A percentile compares a stretch with the other conserved stretches of the same genome.
Conservation (phyloP, 2,113 vertebrate species). For the Helogale parvula region DNA sequence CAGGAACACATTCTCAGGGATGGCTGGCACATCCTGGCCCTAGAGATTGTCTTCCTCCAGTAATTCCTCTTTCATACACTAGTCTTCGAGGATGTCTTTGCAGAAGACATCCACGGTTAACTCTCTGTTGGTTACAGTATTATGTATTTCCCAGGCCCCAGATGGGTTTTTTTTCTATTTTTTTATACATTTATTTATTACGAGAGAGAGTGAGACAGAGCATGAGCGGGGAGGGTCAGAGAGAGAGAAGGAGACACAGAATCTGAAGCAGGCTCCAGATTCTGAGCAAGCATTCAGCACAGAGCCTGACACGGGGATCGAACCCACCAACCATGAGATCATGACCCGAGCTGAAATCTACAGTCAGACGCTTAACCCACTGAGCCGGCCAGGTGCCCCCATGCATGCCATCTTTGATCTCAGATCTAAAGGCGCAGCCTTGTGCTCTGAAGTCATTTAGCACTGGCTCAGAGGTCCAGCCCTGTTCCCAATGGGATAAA, state of each 20-base stretch:
- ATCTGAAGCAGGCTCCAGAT: too few species aligned
- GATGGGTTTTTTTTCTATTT: background rate
- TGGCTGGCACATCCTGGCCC: background rate
- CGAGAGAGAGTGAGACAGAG: too few species aligned
- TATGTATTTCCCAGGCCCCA: background rate
- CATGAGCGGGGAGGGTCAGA: too few species aligned
- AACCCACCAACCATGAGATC: too few species aligned
- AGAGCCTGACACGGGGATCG: too few species aligned
- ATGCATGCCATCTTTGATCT: background rate
- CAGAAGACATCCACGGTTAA: rapidly evolving
- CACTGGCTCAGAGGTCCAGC: background rate
- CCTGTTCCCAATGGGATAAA: background rate
- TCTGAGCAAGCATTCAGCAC: too few species aligned
- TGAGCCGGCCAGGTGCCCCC: too few species aligned
- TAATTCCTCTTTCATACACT: background rate
- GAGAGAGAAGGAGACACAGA: too few species aligned
- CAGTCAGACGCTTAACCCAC: too few species aligned
- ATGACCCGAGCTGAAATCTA: too few species aligned
- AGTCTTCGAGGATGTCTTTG: background rate
- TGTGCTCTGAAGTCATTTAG: background rate
- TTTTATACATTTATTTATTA: too few species aligned
- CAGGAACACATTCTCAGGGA: background rate
- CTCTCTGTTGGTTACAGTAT: background rate
- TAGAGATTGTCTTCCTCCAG: background rate
- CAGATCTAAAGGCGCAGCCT: rapidly evolving